Evolutionary conservation across 2,888 invertebrate species (phyloP), one percentile per base, ranked within the genome.

Genomic region (Scaptomyza caliginosa): DNA sequence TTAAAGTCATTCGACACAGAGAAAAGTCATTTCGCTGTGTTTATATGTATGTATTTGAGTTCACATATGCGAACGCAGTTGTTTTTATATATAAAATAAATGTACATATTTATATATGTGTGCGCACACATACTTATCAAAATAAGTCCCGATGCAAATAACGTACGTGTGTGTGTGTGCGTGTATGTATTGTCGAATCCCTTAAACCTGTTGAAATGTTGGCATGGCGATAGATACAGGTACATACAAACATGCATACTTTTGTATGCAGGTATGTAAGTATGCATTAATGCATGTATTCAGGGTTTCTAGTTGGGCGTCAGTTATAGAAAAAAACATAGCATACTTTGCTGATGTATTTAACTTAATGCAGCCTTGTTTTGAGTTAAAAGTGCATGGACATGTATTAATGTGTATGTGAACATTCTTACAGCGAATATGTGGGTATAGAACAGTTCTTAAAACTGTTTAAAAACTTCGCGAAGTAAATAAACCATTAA

Each of bases 181-280:
- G 39, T 30, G 17, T 32, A 43, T 45, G 32, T 39, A 60, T 17
- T 50, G 11, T 34, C 7, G 24, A 19, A 48, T 39, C 17, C 30
- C 16, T 40, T 11, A 45, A 45, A 59, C 59, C 59, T 59, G 59
- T 59, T 59, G 59, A 59, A 59, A 39, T 43, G 57, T 58, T 58
- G 58, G 8, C 36, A 55, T 58, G 43, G 36, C 17, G 10, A 56
- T 43, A 43, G 11, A 11, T 10, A 11, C 19, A 32, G 19, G 13
- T 28, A n/a, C 5, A 36, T 7, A 3, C 16, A 24, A 0, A 17
- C 4, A 28, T 45, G n/a, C 4, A 28, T 45, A 28, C 16, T 16
- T 16, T 19, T 24, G 7, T 26, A 34, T 36, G 10, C 16, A 21
- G 32, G 10, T 32, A 19, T 19, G 5, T 5, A 10, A 5, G 19